phyloP scores from a whole-genome alignment of 1,140 invertebrate genomes.

The Zeugodacus cucurbitae region DNA sequence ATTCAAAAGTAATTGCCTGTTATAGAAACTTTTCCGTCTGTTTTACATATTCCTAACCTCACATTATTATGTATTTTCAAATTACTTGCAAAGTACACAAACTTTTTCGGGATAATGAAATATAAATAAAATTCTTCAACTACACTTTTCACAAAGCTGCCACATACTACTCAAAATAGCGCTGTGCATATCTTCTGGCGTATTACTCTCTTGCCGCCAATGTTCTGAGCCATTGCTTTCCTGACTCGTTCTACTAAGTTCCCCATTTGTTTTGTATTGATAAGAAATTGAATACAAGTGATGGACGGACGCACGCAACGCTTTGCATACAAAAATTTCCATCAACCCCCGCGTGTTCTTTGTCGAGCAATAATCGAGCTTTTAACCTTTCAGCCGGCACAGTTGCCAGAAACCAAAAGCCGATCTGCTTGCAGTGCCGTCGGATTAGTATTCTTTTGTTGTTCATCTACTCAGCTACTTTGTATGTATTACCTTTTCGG shows the following conservation, averaged over 20 bases:
- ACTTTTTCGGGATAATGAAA: no score
- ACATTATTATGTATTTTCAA: background rate
- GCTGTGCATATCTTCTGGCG: no score
- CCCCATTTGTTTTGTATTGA: slow-evolving; percentile 33
- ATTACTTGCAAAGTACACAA: no score
- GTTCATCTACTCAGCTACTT: background rate
- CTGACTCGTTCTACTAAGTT: background rate
- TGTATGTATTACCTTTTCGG: background rate
- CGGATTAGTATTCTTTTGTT: slow-evolving; percentile 23
- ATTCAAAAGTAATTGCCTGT: background rate
- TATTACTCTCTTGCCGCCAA: background rate
- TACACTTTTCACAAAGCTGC: background rate
- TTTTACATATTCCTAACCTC: background rate
- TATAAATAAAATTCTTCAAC: background rate
- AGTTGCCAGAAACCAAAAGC: background rate
- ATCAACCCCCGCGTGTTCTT: background rate
- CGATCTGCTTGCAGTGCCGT: background rate
- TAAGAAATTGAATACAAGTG: slow-evolving; percentile 40
- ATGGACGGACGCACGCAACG: slow-evolving; percentile 3
- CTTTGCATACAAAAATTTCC: slow-evolving; percentile 39
- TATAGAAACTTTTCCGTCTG: background rate
- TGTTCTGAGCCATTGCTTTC: no score
- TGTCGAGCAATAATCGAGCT: background rate
- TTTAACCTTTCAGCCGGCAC: background rate
- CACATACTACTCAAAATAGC: background rate